Conservation (phyloP, 35 echinoderm and acorn worm genomes). For the Nesometra sesokonis region DNA sequence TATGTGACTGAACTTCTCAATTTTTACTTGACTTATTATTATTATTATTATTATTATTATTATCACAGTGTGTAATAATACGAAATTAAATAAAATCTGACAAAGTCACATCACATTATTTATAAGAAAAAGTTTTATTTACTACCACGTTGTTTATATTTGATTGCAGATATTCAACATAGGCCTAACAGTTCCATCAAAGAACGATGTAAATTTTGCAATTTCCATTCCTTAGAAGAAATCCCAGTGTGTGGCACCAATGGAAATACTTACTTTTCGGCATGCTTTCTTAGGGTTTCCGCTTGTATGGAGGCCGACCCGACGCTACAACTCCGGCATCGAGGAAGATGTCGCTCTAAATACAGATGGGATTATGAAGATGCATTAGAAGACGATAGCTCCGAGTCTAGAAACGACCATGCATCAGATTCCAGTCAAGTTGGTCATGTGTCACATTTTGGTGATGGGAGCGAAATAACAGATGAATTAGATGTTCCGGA, state of each 20-base stretch:
- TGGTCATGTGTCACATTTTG: not conserved
- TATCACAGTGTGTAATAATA: too few species aligned
- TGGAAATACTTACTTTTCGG: not conserved
- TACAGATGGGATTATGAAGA: not conserved
- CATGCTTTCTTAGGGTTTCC: not conserved
- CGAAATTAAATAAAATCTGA: too few species aligned
- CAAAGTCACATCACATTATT: too few species aligned
- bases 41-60: too few species aligned
- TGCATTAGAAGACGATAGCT: not conserved
- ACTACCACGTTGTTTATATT: too few species aligned
- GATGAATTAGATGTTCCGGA: not conserved
- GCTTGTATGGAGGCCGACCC: not conserved
- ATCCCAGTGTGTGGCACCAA: not conserved
- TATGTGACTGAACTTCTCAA: too few species aligned
- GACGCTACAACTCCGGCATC: not conserved
- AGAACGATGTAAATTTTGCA: not conserved
- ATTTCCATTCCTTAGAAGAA: not conserved
- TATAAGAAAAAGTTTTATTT: too few species aligned
- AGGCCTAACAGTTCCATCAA: not conserved
- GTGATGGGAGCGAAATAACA: not conserved
- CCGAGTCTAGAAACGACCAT: not conserved
- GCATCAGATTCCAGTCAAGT: not conserved
- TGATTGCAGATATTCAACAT: too few species aligned
- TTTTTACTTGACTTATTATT: too few species aligned
- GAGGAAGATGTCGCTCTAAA: not conserved